Evolutionary conservation across 2,888 invertebrate genomes (phyloP), one percentile per base, ranked within the genome.

Genomic region (Megalurothrips usitatus): DNA sequence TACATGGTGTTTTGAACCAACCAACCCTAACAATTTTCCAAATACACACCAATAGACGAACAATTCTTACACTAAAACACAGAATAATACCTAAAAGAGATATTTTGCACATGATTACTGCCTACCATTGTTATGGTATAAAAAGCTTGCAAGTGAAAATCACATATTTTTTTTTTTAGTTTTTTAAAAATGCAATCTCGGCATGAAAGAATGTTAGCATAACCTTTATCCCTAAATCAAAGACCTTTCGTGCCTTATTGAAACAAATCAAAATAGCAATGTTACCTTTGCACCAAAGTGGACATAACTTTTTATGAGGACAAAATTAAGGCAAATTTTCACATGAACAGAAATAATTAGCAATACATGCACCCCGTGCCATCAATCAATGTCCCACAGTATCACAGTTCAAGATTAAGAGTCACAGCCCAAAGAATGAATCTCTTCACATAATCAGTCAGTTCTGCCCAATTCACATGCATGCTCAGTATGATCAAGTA

Each of bases 391-490:
- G 68, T 68, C 68, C 68, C 68, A 68, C 68, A 68, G 68, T 68
- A 68, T 68, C 68, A 68, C 68, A 68, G 68, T 23, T 68, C 68
- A 68, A 68, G 23, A 23, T n/a, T 68, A 23, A 68, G 23, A 68
- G 23, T 68, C 68, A 68, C 68, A 68, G 68, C 68, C 68, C 68
- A 68, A 68, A 68, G 68, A 68, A 68, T 23, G 26, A 68, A 23
- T 68, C 23, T 19, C 68, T 23, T 23, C 68, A 68, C 68, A 68
- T 23, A n/a, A n/a, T 68, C 68, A 68, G 68, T 68, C 68, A 68
- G 68, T 68, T 68, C 68, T 68, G 68, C 26, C 23, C 26, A 19
- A 68, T 23, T 68, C 68, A 23, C 68, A 68, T 52, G 11, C 68
- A 68, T 23, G 34, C 34, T 43, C 34, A 43, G 6, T 43, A 43